Conservation (phyloP, 2,888 invertebrate genomes). For the Caenorhabditis doughertyi region DNA sequence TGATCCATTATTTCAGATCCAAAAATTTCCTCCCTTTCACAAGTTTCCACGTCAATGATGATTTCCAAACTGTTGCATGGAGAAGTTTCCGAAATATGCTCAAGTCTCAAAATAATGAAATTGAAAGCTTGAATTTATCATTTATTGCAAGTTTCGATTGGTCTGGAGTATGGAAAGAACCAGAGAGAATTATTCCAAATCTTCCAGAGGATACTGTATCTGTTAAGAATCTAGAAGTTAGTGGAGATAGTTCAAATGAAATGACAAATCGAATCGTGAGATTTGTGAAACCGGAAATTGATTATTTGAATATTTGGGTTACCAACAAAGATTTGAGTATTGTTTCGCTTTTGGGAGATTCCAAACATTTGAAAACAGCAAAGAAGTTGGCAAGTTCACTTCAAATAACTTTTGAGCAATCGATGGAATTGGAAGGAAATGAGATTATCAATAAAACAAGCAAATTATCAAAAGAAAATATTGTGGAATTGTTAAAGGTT, state of each 20-base stretch:
- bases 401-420: not conserved
- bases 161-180: not conserved
- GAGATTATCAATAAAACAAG: not conserved
- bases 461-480: not conserved
- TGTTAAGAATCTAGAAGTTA: not conserved
- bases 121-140: not conserved
- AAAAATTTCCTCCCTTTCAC: not conserved
- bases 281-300: constrained; percentile 12
- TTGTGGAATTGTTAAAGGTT: not conserved
- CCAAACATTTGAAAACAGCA: constrained; percentile 7
- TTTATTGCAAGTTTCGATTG: not conserved
- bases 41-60: not conserved
- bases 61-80: constrained; percentile 21
- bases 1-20: constrained; percentile 18
- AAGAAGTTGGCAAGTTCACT: not conserved
- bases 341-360: not conserved
- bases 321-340: not conserved
- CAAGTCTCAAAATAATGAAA: constrained; percentile 3
- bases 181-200: constrained; percentile 15
- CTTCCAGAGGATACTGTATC: constrained; percentile 6
- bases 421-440: not conserved
- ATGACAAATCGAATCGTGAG: not conserved
- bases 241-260: not conserved
- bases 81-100: constrained; percentile 24
- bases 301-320: not conserved